Percentiles rank a stretch among this genome's conserved stretches.
These are phyloP conservation scores for Protomyctophum bolini DNA, from an alignment of 2,113 vertebrate species.

Conservation along the genomic window DNA sequence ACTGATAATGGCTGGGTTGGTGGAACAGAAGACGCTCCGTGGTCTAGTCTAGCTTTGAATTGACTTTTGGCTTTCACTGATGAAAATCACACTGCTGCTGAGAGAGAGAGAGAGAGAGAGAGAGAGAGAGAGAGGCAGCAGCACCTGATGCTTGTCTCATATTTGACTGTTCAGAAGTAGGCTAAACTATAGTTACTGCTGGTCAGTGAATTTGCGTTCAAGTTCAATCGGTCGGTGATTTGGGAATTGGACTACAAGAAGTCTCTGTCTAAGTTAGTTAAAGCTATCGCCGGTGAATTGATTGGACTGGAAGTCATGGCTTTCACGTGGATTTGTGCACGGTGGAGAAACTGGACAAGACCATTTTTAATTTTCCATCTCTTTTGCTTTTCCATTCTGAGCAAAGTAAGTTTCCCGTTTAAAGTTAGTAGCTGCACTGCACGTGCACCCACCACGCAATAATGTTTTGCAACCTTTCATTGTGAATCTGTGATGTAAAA, in stretches of 20 bases:
- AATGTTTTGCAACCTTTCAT: no score
- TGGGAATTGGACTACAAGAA: background rate
- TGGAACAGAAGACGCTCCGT: no score
- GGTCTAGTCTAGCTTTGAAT: no score
- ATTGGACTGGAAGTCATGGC: conserved; percentile 53
- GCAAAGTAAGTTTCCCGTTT: conserved; percentile 60
- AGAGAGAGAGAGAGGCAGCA: background rate
- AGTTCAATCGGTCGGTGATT: conserved; percentile 1
- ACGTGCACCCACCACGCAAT: background rate
- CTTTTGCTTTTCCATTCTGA: conserved; percentile 44
- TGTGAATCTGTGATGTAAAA: background rate
- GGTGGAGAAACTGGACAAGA: conserved; percentile 25
- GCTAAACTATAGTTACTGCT: conserved; percentile 17
- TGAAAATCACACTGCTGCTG: no score
- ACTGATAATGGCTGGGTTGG: no score
- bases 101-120: background rate
- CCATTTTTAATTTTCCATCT: conserved; percentile 48
- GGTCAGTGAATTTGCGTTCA: background rate
- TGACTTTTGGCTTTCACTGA: no score
- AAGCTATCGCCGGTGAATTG: no score
- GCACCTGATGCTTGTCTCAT: conserved; percentile 56
- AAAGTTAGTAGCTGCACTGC: background rate
- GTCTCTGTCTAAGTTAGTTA: background rate
- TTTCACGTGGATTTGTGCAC: conserved; percentile 24
- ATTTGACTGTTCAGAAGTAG: background rate